These are phyloP conservation scores for Helarctos malayanus DNA, from an alignment of 2,797 vertebrate genomes.

Conservation along the genomic window DNA sequence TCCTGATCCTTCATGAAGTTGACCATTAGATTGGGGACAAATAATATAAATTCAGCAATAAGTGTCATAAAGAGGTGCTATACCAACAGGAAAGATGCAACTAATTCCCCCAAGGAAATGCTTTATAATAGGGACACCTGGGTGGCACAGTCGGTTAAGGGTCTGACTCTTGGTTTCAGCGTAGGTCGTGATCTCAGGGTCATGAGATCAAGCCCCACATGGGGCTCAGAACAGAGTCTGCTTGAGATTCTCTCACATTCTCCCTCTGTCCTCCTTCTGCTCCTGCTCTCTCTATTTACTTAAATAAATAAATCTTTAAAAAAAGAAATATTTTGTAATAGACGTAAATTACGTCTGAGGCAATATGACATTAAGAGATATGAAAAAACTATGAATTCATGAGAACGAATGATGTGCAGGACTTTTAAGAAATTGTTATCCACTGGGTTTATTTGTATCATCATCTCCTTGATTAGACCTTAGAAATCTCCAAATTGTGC, in stretches of 20 bases:
- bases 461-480: not conserved
- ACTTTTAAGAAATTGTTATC: not conserved
- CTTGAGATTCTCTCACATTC: not conserved
- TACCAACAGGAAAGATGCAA: not conserved
- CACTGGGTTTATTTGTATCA: not conserved
- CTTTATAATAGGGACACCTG: not conserved
- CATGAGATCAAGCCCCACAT: not conserved
- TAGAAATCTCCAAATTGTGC: not conserved
- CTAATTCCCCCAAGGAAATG: not conserved
- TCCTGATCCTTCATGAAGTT: not conserved
- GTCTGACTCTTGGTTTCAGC: not conserved
- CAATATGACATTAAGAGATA: not conserved
- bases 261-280: not conserved
- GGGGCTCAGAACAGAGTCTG: not conserved
- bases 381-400: not conserved
- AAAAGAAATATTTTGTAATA: not conserved
- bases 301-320: not conserved
- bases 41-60: not conserved
- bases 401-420: not conserved
- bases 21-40: not conserved
- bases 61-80: not conserved
- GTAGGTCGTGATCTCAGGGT: not conserved
- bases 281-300: not conserved
- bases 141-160: not conserved
- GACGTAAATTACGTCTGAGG: not conserved